These are phyloP conservation scores for Parnassius smintheus DNA, from an alignment of 2,888 invertebrate genomes.

Conservation along the genomic window DNA sequence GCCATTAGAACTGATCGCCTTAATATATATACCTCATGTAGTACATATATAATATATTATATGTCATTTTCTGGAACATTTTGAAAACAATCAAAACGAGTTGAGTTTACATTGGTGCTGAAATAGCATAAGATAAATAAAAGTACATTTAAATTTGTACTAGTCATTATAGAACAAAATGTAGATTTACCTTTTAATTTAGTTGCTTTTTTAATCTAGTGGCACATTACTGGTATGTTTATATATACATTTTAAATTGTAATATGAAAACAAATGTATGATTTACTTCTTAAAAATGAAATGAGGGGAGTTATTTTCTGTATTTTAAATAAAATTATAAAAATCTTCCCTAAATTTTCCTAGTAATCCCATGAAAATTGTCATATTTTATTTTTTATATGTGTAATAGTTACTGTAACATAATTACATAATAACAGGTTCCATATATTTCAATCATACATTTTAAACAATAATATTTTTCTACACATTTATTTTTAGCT, in stretches of 20 bases:
- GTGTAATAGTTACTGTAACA: no score
- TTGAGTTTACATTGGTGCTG: slow-evolving; percentile 16
- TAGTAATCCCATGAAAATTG: no score
- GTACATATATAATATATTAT: not conserved
- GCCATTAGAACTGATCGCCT: slow-evolving; percentile 5
- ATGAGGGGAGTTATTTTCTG: no score
- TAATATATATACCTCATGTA: slow-evolving; percentile 19
- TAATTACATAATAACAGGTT: not conserved
- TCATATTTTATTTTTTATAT: no score
- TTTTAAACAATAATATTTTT: not conserved
- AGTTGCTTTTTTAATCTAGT: no score
- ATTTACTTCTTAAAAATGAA: no score
- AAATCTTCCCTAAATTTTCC: no score
- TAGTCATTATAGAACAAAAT: not conserved
- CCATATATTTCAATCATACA: not conserved
- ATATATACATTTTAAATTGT: no score
- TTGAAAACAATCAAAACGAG: not conserved
- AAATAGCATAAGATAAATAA: not conserved
- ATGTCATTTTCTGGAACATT: no score
- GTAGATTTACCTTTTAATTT: not conserved
- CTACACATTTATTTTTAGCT: slow-evolving; percentile 1
- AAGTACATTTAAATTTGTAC: no score
- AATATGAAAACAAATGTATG: no score
- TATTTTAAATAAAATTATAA: no score
- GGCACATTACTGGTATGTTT: not conserved